phyloP scores from a whole-genome alignment of 2,797 vertebrate species.

The Myotis daubentonii region DNA sequence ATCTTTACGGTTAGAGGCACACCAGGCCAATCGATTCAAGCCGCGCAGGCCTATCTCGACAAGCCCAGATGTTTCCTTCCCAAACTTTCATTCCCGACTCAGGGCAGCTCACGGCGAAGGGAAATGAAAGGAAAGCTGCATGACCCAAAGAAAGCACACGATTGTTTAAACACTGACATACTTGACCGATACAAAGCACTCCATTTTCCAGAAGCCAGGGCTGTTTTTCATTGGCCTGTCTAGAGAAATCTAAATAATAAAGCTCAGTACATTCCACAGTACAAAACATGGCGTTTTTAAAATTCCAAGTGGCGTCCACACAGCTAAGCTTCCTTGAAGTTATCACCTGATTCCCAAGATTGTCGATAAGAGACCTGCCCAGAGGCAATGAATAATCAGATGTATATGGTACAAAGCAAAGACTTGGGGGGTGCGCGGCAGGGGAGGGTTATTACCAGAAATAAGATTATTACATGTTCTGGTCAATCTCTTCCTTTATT shows the following conservation, averaged over 20 bases:
- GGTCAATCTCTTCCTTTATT: not conserved
- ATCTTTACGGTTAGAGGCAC: not conserved
- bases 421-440: not conserved
- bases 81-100: not conserved
- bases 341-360: not conserved
- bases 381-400: not conserved
- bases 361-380: not conserved
- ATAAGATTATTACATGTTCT: not conserved
- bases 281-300: not conserved
- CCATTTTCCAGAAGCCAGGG: not conserved
- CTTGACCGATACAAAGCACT: not conserved
- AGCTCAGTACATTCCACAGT: not conserved
- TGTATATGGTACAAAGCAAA: not conserved
- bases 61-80: slow-evolving; percentile 52
- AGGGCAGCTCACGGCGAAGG: not conserved
- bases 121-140: not conserved
- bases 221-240: not conserved
- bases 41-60: not conserved
- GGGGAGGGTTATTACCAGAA: not conserved
- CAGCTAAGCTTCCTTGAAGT: not conserved
- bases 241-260: not conserved
- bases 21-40: not conserved
- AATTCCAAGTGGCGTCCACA: not conserved
- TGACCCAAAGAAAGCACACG: not conserved
- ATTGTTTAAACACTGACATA: not conserved